These are phyloP conservation scores for Echiichthys vipera DNA, from an alignment of 2,797 vertebrate genomes.

Conservation along the genomic window DNA sequence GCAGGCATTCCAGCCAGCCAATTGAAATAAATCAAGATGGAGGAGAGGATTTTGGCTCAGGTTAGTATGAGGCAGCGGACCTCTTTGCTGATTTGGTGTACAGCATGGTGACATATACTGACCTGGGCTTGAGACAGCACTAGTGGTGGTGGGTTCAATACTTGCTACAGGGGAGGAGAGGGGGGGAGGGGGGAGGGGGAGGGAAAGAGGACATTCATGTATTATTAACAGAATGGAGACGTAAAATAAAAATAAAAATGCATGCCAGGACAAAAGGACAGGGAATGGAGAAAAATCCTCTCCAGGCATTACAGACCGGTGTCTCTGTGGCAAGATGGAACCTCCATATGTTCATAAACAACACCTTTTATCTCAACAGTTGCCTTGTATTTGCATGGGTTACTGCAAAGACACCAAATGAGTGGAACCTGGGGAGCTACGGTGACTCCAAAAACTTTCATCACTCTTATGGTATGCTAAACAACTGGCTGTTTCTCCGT, in stretches of 20 bases:
- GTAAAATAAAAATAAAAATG: conserved; percentile 86
- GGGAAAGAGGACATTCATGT: conserved; percentile 94
- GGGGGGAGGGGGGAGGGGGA: conserved; percentile 88
- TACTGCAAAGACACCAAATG: conserved; percentile 32
- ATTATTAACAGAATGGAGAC: conserved; percentile 98
- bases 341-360: conserved; percentile 64
- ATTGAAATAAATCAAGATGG: conserved; percentile 77
- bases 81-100: conserved; percentile 88
- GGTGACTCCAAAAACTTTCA: conserved; percentile 34
- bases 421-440: conserved; percentile 29
- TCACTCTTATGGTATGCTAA: conserved; percentile 35
- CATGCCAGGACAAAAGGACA: conserved; percentile 84
- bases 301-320: conserved; percentile 61
- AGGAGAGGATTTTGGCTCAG: conserved; percentile 68
- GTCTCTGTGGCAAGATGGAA: conserved; percentile 68
- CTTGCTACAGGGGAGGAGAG: conserved; percentile 97
- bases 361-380: conserved; percentile 28
- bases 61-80: conserved; percentile 84
- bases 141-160: conserved; percentile 98
- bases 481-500: conserved; percentile 53
- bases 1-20: conserved; percentile 83
- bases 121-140: conserved; percentile 99
- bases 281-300: conserved; percentile 76
- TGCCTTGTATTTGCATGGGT: conserved; percentile 45
- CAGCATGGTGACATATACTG: conserved; percentile 95